Evolutionary conservation across 2,888 invertebrate species (phyloP).

Genomic region (Druceiella hillmani): DNA sequence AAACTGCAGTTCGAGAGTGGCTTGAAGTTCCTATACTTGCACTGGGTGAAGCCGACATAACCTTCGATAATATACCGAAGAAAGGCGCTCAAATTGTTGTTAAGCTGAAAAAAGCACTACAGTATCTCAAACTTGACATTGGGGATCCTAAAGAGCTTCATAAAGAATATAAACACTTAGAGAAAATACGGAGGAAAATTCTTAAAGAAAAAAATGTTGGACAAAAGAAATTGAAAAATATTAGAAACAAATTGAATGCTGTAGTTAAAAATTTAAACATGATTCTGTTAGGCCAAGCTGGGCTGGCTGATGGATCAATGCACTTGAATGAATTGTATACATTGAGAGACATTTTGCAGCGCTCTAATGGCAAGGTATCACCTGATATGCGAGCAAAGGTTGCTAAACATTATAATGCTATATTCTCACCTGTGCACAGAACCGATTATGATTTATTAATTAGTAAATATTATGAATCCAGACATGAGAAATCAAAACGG

Average conservation of each 20-base stretch:
- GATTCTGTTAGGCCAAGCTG: slow-evolving; percentile 55
- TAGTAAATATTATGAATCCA: too few relatives aligned
- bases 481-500: too few relatives aligned
- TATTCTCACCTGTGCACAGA: too few relatives aligned
- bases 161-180: slow-evolving; percentile 39
- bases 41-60: slow-evolving; percentile 16
- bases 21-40: slow-evolving; percentile 6
- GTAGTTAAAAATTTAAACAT: slow-evolving; percentile 50
- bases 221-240: slow-evolving; percentile 33
- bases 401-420: too few relatives aligned
- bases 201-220: slow-evolving; percentile 35
- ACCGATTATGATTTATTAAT: too few relatives aligned
- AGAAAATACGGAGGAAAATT: slow-evolving; percentile 40
- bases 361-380: too few relatives aligned
- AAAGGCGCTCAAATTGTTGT: slow-evolving; percentile 34
- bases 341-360: slow-evolving; percentile 34
- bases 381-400: too few relatives aligned
- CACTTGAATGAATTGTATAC: slow-evolving; percentile 41
- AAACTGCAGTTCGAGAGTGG: slow-evolving; percentile 43
- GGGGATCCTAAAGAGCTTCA: slow-evolving; percentile 48
- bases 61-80: slow-evolving; percentile 32
- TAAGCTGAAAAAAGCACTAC: slow-evolving; percentile 34
- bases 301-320: slow-evolving; percentile 45
- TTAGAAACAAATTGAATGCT: slow-evolving; percentile 38
- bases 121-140: slow-evolving; percentile 37